phyloP scores from a whole-genome alignment of 2,888 invertebrate genomes.

The Oxystoma pomonae region DNA sequence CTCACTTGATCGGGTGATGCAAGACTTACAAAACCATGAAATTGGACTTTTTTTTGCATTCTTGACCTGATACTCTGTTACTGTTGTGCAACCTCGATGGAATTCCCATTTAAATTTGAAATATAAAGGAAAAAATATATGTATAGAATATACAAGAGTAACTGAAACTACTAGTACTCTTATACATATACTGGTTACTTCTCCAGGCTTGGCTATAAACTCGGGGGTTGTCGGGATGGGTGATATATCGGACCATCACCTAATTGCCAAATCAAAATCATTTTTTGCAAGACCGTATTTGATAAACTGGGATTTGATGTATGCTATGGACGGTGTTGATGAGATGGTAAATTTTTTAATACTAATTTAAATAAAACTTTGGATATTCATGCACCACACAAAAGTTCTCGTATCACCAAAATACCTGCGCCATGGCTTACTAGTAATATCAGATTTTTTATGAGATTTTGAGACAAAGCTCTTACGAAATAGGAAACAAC shows the following conservation, averaged over 20 bases:
- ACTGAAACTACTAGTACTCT: background rate
- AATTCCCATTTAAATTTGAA: too few relatives aligned
- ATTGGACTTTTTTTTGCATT: too few relatives aligned
- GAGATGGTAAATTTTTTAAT: background rate
- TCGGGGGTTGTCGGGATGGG: background rate
- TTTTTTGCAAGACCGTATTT: background rate
- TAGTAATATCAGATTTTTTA: background rate
- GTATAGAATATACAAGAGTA: background rate
- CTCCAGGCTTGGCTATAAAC: background rate
- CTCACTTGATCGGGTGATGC: too few relatives aligned
- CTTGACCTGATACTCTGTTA: too few relatives aligned
- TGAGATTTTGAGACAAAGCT: background rate
- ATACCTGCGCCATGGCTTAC: background rate
- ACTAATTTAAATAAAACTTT: background rate
- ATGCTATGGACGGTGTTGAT: background rate
- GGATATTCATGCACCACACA: background rate
- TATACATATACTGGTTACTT: background rate
- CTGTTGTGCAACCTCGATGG: too few relatives aligned
- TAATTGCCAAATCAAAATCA: background rate
- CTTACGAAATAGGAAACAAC: background rate
- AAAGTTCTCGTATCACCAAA: background rate
- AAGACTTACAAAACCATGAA: too few relatives aligned
- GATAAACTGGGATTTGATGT: background rate
- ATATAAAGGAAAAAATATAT: too few relatives aligned
- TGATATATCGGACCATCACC: background rate